These are phyloP conservation scores for Magallana nippona DNA, from an alignment of 2,888 invertebrate genomes.

Conservation along the genomic window DNA sequence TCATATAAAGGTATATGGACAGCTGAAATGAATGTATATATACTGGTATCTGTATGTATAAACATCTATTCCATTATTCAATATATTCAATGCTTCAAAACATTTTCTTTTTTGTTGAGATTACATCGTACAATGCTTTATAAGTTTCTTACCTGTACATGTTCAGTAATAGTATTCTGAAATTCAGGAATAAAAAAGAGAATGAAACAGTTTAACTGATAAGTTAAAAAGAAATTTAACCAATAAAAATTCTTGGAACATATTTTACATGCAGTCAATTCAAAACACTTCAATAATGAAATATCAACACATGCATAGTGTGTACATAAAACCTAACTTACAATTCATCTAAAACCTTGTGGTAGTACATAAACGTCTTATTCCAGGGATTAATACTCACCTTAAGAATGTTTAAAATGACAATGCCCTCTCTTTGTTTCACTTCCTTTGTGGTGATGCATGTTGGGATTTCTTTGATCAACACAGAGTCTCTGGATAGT, in stretches of 20 bases:
- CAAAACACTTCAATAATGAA: too few relatives aligned
- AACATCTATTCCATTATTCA: too few relatives aligned
- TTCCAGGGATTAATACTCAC: background rate
- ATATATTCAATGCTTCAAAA: too few relatives aligned
- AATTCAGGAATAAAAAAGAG: conserved; percentile 50
- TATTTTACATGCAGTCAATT: too few relatives aligned
- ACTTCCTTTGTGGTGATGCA: conserved; percentile 69
- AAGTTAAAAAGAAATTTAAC: too few relatives aligned
- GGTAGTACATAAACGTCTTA: background rate
- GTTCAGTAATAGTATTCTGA: conserved; percentile 72
- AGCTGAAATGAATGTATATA: too few relatives aligned
- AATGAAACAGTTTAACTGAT: background rate
- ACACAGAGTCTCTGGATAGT: conserved; percentile 56
- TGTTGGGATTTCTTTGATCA: conserved; percentile 66
- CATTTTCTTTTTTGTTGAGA: too few relatives aligned
- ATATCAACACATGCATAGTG: too few relatives aligned
- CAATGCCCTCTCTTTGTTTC: conserved; percentile 57
- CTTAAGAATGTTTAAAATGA: conserved; percentile 19
- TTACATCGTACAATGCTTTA: background rate
- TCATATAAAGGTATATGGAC: background rate
- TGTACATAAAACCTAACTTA: too few relatives aligned
- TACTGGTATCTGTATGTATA: too few relatives aligned
- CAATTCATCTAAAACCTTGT: background rate
- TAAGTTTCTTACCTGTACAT: conserved; percentile 70
- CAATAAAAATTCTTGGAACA: too few relatives aligned